Conservation (phyloP, 2,888 invertebrate species). For the Sacculina carcini region DNA sequence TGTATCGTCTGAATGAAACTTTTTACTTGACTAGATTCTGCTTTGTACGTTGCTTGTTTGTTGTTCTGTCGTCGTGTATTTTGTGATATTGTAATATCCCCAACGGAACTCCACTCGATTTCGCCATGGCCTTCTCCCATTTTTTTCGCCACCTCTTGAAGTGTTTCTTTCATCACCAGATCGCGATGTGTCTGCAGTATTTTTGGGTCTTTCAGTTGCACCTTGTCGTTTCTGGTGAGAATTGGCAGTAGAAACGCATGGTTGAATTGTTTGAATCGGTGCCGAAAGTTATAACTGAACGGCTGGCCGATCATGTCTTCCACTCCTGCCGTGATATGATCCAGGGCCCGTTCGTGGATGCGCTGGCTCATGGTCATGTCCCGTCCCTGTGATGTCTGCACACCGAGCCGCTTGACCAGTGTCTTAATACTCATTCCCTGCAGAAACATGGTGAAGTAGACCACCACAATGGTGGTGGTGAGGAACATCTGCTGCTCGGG, state of each 20-base stretch:
- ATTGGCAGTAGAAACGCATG: not conserved
- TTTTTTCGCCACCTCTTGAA: too few species aligned
- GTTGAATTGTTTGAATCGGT: slow-evolving; percentile 11
- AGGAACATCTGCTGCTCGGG: slow-evolving; percentile 24
- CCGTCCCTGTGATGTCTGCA: slow-evolving; percentile 18
- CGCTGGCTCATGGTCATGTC: slow-evolving; percentile 23
- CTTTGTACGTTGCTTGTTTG: too few species aligned
- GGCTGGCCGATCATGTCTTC: slow-evolving; percentile 24
- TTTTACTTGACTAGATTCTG: too few species aligned
- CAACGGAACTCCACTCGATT: too few species aligned
- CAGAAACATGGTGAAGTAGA: slow-evolving; percentile 20
- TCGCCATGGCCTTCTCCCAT: too few species aligned
- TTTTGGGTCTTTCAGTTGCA: slow-evolving; percentile 1
- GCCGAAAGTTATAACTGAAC: slow-evolving; percentile 20
- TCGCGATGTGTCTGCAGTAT: slow-evolving; percentile 2
- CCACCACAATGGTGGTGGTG: slow-evolving; percentile 26
- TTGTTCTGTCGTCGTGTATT: too few species aligned
- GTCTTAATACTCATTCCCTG: slow-evolving; percentile 27
- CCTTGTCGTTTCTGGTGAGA: not conserved
- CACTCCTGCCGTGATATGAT: slow-evolving; percentile 26
- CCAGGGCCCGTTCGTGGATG: slow-evolving; percentile 24
- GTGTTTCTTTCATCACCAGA: not conserved
- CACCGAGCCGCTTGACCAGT: slow-evolving; percentile 24
- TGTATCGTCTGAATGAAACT: too few species aligned
- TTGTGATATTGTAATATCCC: too few species aligned